A percentile compares a stretch with the other conserved stretches of the same genome.
phyloP scores from a whole-genome alignment of 2,888 invertebrate species.

The Philereme transversata region DNA sequence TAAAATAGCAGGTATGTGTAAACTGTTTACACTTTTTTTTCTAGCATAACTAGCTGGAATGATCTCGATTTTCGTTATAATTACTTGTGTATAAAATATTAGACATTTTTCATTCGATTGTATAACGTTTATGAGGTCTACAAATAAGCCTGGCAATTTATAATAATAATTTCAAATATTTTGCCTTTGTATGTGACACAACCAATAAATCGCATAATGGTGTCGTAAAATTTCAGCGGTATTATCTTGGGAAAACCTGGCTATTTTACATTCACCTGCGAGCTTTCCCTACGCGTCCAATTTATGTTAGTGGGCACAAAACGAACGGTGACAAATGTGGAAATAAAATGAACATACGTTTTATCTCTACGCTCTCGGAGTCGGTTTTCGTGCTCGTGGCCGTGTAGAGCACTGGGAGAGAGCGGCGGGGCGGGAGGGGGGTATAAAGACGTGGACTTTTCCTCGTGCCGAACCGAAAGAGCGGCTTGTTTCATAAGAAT shows the following conservation, averaged over 20 bases:
- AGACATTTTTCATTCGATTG: neutral
- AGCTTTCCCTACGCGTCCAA: slow-evolving; percentile 82
- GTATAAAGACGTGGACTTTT: slow-evolving; percentile 44
- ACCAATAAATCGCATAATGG: slow-evolving; percentile 82
- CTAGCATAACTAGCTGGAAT: neutral
- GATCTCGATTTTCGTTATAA: neutral
- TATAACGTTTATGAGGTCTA: neutral
- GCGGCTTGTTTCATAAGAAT: slow-evolving; percentile 58
- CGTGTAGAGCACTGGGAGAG: slow-evolving; percentile 34
- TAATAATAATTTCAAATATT: slow-evolving; percentile 69
- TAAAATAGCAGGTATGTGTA: slow-evolving; percentile 4
- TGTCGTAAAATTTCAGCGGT: slow-evolving; percentile 81
- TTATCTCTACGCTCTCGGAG: slow-evolving; percentile 76
- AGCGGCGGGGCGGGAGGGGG: slow-evolving; percentile 37
- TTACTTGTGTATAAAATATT: neutral
- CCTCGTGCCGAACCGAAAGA: slow-evolving; percentile 42
- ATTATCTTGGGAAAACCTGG: slow-evolving; percentile 82
- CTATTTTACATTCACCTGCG: slow-evolving; percentile 84
- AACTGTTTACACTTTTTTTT: slow-evolving; percentile 27
- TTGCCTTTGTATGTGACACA: slow-evolving; percentile 75
- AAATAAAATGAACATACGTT: slow-evolving; percentile 84
- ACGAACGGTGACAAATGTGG: slow-evolving; percentile 84
- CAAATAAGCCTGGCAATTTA: slow-evolving; percentile 38
- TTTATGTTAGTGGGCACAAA: slow-evolving; percentile 84
- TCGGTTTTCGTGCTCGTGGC: slow-evolving; percentile 66